A percentile compares a stretch with the other conserved stretches of the same genome.
phyloP scores from a whole-genome alignment of 2,797 vertebrate species.

The Brotula barbata region DNA sequence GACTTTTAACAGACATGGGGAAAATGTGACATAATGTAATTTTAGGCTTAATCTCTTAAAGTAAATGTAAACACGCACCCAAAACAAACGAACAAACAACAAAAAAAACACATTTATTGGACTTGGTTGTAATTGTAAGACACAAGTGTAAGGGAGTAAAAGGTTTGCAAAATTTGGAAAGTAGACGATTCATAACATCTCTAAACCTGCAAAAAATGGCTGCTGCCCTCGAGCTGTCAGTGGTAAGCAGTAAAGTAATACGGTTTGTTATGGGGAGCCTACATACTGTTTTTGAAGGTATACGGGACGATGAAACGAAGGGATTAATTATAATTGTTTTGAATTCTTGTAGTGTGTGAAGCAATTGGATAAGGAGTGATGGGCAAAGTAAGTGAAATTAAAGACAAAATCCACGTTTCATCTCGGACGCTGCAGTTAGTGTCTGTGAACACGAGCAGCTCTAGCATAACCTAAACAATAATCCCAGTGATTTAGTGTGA shows the following conservation, averaged over 20 bases:
- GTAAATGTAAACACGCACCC: no score
- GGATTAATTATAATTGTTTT: not conserved
- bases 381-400: not conserved
- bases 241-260: not conserved
- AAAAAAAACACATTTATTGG: no score
- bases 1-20: no score
- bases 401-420: not conserved
- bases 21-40: not conserved
- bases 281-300: not conserved
- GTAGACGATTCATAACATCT: not conserved
- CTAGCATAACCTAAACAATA: not conserved
- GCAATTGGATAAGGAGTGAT: not conserved
- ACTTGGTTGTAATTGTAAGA: no score
- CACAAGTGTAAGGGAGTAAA: not conserved
- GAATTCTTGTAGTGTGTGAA: no score
- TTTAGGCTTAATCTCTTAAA: no score
- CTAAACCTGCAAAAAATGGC: not conserved
- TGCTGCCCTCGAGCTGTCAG: not conserved
- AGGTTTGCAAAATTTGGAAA: not conserved
- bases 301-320: not conserved
- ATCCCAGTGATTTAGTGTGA: constrained; percentile 6
- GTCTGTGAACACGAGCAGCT: not conserved
- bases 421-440: not conserved
- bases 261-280: not conserved
- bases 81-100: no score